Conservation (phyloP, 2,888 invertebrate species). For the Ommatoiulus sabulosus region DNA sequence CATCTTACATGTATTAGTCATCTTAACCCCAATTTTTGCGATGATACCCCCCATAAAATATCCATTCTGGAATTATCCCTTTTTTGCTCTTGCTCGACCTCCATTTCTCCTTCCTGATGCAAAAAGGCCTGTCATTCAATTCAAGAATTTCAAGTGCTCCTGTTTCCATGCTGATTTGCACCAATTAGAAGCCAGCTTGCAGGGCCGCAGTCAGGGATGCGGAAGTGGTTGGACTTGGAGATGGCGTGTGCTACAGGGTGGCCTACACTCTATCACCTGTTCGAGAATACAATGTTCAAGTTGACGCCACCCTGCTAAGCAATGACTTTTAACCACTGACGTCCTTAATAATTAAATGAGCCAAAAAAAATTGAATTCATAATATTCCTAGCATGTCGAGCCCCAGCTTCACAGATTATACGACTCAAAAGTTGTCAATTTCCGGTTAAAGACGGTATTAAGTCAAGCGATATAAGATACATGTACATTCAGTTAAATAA, state of each 20-base stretch:
- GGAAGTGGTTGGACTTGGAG: not conserved
- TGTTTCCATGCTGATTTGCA: conserved; percentile 20
- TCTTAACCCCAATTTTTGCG: not conserved
- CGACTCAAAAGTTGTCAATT: no score
- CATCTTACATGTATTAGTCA: not conserved
- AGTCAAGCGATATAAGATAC: no score
- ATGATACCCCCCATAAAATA: not conserved
- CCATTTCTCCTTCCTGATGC: not conserved
- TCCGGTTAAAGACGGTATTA: no score
- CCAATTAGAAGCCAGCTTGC: not conserved
- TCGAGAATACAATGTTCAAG: not conserved
- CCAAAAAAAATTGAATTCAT: no score
- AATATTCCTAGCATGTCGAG: no score
- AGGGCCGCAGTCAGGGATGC: not conserved
- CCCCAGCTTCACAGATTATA: no score
- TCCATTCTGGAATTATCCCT: not conserved
- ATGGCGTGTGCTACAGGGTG: not conserved
- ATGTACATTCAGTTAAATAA: no score
- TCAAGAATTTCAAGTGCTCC: not conserved
- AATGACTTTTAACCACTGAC: not conserved
- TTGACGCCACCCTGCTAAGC: not conserved
- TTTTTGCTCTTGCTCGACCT: not conserved
- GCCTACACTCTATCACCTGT: not conserved
- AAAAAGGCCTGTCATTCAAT: not conserved
- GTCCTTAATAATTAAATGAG: no score